phyloP scores from a whole-genome alignment of 2,113 vertebrate genomes.

The Illadopsis cleaveri region DNA sequence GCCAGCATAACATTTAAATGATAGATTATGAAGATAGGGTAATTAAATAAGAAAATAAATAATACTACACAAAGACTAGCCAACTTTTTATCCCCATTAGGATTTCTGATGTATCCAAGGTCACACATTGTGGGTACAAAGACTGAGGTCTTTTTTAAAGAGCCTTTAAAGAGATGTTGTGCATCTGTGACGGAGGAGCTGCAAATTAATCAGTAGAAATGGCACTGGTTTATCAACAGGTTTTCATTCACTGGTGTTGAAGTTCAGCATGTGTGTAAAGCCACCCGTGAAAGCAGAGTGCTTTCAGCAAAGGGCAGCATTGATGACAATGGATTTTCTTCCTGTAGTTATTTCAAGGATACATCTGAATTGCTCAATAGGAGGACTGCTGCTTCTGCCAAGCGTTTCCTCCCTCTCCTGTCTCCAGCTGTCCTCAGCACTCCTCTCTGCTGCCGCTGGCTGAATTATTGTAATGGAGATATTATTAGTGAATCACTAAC shows the following conservation, averaged over 20 bases:
- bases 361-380: not conserved
- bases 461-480: conserved; percentile 27
- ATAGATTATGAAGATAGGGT: not conserved
- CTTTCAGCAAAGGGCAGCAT: not conserved
- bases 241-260: not conserved
- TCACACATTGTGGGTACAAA: not conserved
- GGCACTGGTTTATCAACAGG: not conserved
- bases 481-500: not conserved
- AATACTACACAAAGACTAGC: not conserved
- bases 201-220: not conserved
- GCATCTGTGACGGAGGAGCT: not conserved
- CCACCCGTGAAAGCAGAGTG: not conserved
- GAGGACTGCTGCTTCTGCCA: not conserved
- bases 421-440: not conserved
- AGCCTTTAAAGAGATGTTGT: not conserved
- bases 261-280: not conserved
- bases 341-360: not conserved
- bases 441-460: not conserved
- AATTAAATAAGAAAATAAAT: not conserved
- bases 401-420: not conserved
- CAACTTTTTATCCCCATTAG: not conserved
- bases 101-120: not conserved
- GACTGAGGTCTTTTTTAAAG: not conserved
- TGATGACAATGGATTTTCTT: not conserved
- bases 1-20: not conserved